Conservation (phyloP, 1,140 invertebrate species). For the Acromyrmex heyeri region DNA sequence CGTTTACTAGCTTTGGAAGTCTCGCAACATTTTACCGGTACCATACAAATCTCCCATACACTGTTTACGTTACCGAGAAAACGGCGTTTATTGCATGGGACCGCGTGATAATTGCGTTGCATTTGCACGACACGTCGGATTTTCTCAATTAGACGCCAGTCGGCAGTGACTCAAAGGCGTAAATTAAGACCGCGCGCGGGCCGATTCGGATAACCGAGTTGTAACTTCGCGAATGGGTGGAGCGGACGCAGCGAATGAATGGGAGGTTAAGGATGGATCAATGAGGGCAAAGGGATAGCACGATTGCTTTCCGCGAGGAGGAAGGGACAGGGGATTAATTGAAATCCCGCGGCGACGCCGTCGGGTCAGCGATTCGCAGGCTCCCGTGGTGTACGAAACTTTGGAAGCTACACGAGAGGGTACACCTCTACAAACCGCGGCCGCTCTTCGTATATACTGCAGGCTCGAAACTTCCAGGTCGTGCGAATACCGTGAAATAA, state of each 20-base stretch:
- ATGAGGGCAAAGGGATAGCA: constrained; percentile 74
- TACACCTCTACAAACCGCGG: constrained; percentile 47
- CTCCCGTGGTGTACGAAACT: constrained; percentile 71
- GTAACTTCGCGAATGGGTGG: constrained; percentile 74
- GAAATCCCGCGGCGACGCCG: constrained; percentile 81
- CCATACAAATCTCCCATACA: constrained; percentile 25
- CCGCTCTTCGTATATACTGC: constrained; percentile 53
- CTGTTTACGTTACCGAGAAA: constrained; percentile 18
- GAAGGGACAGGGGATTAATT: constrained; percentile 80
- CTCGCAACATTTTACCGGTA: background rate
- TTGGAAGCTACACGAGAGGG: constrained; percentile 64
- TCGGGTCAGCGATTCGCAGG: constrained; percentile 79
- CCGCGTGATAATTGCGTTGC: constrained; percentile 38
- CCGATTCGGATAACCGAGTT: constrained; percentile 64
- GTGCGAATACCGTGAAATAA: constrained; percentile 67
- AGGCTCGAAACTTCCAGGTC: constrained; percentile 68
- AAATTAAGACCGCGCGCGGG: constrained; percentile 64
- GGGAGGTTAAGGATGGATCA: constrained; percentile 78
- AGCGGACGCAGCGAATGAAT: constrained; percentile 70
- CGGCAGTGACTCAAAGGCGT: constrained; percentile 31
- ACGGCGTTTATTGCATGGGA: constrained; percentile 3
- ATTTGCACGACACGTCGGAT: constrained; percentile 11
- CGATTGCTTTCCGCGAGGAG: constrained; percentile 67
- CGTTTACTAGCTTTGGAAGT: background rate
- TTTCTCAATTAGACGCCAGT: constrained; percentile 16